Base-by-base conservation (phyloP, 2,888 invertebrate genomes). In the Zygothrica quintamaculata region DNA sequence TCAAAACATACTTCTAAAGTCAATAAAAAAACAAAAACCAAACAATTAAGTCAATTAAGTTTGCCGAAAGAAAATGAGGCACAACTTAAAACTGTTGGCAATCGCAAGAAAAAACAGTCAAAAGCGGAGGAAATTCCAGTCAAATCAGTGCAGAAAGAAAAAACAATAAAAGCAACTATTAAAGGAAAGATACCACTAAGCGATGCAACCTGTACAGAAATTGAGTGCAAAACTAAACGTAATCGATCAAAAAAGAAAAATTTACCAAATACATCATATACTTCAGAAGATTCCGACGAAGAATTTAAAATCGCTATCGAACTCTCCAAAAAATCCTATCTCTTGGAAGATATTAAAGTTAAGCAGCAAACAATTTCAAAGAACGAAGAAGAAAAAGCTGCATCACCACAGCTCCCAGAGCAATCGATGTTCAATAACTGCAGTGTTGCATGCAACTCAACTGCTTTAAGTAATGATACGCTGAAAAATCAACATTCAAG, bases 391-490 rank as follows among this genome's bases (percentile, higher is more conserved):
- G 5, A 22, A 2, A 29, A 29, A 8, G 5, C 26, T 1, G 36
- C n/a, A 0, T 43, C 47, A 3, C 34, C 42, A 5, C 67, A 62
- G 26, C 16, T 60, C 3, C 55, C 65, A 0, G 74, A 80, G 13
- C 64, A 70, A 15, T 64, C 75, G 3, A 65, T 74, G 8, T 82
- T 90, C 22, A 61, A 71, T 8, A 36, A 58, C 2, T 46, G 61
- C 7, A 76, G 74, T 18, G 73, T 69, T 22, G 71, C 81, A 39
- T 88, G 76, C 53, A 89, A 89, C 42, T 89, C 89, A 0, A 90
- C 89, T 4, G 88, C 88, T 0, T 1, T 88, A 9, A 36, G 39
- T 3, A 58, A 64, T 33, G 65, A 68, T n/a, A 65, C 64, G 5
- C 84, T 79, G 1, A 15, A 40, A 7, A 6, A 7, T 0, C 65